Evolutionary conservation across 2,113 vertebrate genomes (phyloP).

Genomic region (Ctenodactylus gundi): DNA sequence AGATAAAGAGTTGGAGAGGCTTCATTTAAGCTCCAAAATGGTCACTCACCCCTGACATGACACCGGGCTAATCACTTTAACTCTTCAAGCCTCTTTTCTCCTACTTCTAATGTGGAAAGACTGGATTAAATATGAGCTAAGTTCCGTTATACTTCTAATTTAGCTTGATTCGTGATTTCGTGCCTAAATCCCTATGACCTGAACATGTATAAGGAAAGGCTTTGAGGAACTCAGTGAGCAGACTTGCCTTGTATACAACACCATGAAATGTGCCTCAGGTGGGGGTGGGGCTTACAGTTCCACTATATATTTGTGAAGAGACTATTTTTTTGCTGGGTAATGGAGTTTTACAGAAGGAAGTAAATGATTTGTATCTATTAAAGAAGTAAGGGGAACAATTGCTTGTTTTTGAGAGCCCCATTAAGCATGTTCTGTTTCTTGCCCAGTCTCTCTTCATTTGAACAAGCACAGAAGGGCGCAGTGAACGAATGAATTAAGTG

Average conservation of each 20-base stretch:
- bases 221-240: background rate
- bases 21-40: background rate
- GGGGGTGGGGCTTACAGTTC: background rate
- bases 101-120: background rate
- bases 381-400: conserved; percentile 35
- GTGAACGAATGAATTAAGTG: conserved; percentile 75
- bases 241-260: background rate
- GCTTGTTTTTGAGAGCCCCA: conserved; percentile 55
- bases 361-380: conserved; percentile 73
- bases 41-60: background rate
- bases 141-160: background rate
- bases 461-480: conserved; percentile 71
- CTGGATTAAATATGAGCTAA: background rate
- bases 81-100: background rate
- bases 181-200: background rate
- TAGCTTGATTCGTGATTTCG: background rate
- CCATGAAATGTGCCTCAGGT: background rate
- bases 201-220: background rate
- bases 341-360: conserved; percentile 63
- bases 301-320: conserved; percentile 38
- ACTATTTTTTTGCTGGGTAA: conserved; percentile 51
- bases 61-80: background rate
- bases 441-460: conserved; percentile 68
- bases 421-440: conserved; percentile 56
- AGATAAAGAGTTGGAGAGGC: background rate